Percentiles rank a stretch among this genome's conserved stretches.
phyloP scores from a whole-genome alignment of 2,888 invertebrate species.

The Drosophila anomalipes region DNA sequence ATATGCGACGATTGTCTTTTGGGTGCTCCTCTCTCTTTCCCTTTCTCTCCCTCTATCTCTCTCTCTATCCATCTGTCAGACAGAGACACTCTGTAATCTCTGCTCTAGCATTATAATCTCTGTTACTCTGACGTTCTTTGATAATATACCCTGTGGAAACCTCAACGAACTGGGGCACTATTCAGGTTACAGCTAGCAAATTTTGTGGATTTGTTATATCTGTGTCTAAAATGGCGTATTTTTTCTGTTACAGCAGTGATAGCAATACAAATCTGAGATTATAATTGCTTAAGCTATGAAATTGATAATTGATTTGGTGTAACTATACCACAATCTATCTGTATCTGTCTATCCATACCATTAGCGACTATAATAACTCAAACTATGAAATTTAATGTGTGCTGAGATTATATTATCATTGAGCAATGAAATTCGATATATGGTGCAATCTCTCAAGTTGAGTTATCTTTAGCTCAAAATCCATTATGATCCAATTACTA shows the following conservation, averaged over 20 bases:
- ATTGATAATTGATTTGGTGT: background rate
- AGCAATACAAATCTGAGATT: background rate
- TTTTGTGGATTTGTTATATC: background rate
- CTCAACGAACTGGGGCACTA: constrained; percentile 14
- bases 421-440: background rate
- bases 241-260: background rate
- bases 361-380: background rate
- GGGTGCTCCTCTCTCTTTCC: constrained; percentile 37
- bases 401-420: background rate
- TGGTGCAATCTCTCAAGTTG: background rate
- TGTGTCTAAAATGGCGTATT: background rate
- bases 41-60: background rate
- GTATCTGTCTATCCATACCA: background rate
- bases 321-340: background rate
- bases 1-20: constrained; percentile 21
- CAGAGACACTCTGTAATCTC: constrained; percentile 38
- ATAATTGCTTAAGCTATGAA: background rate
- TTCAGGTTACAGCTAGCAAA: background rate
- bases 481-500: background rate
- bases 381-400: background rate
- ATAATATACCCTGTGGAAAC: constrained; percentile 33
- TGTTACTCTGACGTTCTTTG: background rate
- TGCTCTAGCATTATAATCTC: constrained; percentile 38
- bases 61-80: background rate
- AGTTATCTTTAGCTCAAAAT: background rate